These are phyloP conservation scores for Coelinius sp. DNA, from an alignment of 2,888 invertebrate genomes.

Conservation along the genomic window DNA sequence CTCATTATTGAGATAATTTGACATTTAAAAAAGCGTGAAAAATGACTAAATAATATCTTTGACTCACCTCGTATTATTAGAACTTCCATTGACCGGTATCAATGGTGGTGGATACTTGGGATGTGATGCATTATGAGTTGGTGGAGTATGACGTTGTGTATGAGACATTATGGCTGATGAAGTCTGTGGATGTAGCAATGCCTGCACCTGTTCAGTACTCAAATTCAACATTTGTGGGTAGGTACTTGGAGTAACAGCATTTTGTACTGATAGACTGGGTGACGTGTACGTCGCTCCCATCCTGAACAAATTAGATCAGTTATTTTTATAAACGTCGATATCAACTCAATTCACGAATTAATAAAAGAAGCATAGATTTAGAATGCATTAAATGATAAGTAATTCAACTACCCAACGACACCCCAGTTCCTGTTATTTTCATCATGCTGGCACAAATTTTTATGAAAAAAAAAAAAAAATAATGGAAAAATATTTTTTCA, in stretches of 20 bases:
- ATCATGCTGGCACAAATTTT: background rate
- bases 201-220: conserved; percentile 68
- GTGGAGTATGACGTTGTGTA: conserved; percentile 69
- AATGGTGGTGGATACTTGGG: conserved; percentile 74
- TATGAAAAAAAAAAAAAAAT: too few relatives aligned
- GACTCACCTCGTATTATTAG: conserved; percentile 58
- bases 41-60: background rate
- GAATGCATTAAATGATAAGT: conserved; percentile 29
- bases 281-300: conserved; percentile 70
- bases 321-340: background rate
- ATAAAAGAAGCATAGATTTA: conserved; percentile 16
- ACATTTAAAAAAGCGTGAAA: background rate
- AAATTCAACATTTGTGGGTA: conserved; percentile 72
- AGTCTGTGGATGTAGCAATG: conserved; percentile 68
- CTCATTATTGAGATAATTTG: background rate
- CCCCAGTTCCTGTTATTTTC: background rate
- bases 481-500: too few relatives aligned
- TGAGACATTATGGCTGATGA: conserved; percentile 66
- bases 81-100: conserved; percentile 72
- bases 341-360: background rate
- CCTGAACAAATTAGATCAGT: conserved; percentile 65
- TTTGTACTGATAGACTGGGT: conserved; percentile 65
- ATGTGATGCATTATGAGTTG: conserved; percentile 62
- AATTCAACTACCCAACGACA: conserved; percentile 1
- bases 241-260: conserved; percentile 64